These are phyloP conservation scores for Microchrysa polita DNA, from an alignment of 2,888 invertebrate species.

Conservation along the genomic window DNA sequence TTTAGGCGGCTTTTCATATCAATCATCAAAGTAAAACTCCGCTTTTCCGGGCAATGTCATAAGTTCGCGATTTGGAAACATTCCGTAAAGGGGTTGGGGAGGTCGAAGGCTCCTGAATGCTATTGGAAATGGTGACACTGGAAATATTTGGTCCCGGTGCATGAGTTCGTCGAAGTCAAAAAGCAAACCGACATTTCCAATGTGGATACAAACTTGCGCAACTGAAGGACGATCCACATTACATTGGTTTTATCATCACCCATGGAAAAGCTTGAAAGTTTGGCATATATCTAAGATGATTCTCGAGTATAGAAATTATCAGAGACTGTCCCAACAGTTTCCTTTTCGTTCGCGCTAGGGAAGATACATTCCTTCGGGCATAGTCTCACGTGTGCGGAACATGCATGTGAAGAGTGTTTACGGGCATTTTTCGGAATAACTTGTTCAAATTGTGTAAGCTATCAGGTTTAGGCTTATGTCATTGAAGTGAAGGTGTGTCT, in stretches of 20 bases:
- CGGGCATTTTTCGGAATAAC: background rate
- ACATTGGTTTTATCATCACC: background rate
- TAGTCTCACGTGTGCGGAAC: background rate
- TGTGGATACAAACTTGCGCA: constrained; percentile 14
- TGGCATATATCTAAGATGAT: background rate
- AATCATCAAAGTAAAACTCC: background rate
- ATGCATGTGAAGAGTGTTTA: constrained; percentile 7
- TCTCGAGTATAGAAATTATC: constrained; percentile 44
- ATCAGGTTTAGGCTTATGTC: background rate
- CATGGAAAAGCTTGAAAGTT: constrained; percentile 31
- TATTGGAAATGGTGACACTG: constrained; percentile 36
- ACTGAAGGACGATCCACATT: too few species aligned
- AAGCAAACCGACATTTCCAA: constrained; percentile 16
- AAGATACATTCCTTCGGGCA: constrained; percentile 32
- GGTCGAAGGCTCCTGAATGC: constrained; percentile 17
- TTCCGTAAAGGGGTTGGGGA: too few species aligned
- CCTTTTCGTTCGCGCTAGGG: constrained; percentile 46
- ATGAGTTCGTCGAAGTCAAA: background rate
- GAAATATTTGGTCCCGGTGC: constrained; percentile 21
- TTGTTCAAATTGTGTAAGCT: background rate
- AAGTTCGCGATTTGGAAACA: too few species aligned
- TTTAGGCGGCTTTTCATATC: background rate
- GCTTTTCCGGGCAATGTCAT: background rate
- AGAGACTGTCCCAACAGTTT: constrained; percentile 47
- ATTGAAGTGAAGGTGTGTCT: background rate